Evolutionary conservation across 2,888 invertebrate genomes (phyloP), one percentile per base, ranked within the genome.

Genomic region (Beris morrisii): DNA sequence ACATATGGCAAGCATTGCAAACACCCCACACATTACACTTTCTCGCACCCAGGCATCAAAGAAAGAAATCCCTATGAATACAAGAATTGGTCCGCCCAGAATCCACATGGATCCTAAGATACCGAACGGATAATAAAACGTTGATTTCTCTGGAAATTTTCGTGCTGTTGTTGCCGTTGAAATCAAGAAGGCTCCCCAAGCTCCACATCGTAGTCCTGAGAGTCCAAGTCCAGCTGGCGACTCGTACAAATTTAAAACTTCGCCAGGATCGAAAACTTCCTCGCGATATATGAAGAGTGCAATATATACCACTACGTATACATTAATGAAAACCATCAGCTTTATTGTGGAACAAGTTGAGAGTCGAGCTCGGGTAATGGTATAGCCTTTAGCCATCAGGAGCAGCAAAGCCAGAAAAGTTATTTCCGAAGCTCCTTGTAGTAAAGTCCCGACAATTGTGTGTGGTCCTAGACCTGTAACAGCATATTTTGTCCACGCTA

Each of bases 211-310:
- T 61, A 95, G 78, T 4, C 86, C 83, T 9, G 95, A 87, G 5
- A 96, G 81, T 0, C 90, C 89, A 74, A 93, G 93, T 0, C 96
- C 96, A 0, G 95, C 92, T 0, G 92, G 91, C 50, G 93, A 93
- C 81, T 97, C 95, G 75, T 95, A 96, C 2, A 94, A 78, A 76
- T 96, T 95, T 11, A 95, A 78, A 0, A 97, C 95, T 79, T 91
- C 85, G 2, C 95, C 96, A 0, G 95, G 94, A 79, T 96, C 96
- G 76, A 95, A 95, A 73, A 91, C 92, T 83, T 88, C 84, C 52
- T 89, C 88, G 75, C 95, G 90, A 75, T 91, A 93, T 4, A 93
- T 83, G 75, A 93, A 93, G 44, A 95, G 84, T 0, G 88, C 83
- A 4, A 88, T 82, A 75, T 92, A 94, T 0, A 88, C 86, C 58